phyloP scores from a whole-genome alignment of 2,888 invertebrate genomes.

The Notodonta dromedarius region DNA sequence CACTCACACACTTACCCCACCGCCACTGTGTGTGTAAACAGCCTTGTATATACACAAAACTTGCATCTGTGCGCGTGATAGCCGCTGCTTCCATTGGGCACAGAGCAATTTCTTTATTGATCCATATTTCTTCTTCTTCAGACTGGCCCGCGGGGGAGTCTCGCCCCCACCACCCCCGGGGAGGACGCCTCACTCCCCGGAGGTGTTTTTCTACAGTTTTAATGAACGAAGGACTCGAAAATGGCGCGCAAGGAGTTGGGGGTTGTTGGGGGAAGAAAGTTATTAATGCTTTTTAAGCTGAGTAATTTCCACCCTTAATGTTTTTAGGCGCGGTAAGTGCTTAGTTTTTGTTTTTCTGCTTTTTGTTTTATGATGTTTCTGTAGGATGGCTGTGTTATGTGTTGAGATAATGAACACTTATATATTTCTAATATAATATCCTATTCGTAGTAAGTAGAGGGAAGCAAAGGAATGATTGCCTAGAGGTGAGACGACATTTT shows the following conservation, averaged over 20 bases:
- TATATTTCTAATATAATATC: conserved; percentile 3
- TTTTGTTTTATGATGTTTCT: conserved; percentile 28
- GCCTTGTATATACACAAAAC: conserved; percentile 42
- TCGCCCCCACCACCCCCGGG: conserved; percentile 29
- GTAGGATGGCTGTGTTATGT: conserved; percentile 13
- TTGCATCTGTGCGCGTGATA: conserved; percentile 67
- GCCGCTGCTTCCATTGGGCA: conserved; percentile 81
- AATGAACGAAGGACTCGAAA: conserved; percentile 77
- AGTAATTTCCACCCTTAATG: conserved; percentile 73
- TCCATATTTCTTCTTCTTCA: conserved; percentile 85
- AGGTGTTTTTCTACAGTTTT: conserved; percentile 83
- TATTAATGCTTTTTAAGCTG: conserved; percentile 82
- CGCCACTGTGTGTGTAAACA: conserved; percentile 38
- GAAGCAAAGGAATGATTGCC: too few species aligned
- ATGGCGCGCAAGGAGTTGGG: conserved; percentile 62
- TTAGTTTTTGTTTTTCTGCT: conserved; percentile 55
- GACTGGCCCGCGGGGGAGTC: conserved; percentile 64
- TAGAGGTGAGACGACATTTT: too few species aligned
- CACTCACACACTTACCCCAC: conserved; percentile 43
- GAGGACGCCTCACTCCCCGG: conserved; percentile 30
- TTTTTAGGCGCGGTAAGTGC: conserved; percentile 43
- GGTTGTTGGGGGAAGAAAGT: conserved; percentile 67
- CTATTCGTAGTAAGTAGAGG: too few species aligned
- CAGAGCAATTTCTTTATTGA: conserved; percentile 84
- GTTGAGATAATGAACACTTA: not conserved